These are phyloP conservation scores for Anser brachyrhynchus DNA, from an alignment of 2,113 vertebrate species.

Conservation along the genomic window DNA sequence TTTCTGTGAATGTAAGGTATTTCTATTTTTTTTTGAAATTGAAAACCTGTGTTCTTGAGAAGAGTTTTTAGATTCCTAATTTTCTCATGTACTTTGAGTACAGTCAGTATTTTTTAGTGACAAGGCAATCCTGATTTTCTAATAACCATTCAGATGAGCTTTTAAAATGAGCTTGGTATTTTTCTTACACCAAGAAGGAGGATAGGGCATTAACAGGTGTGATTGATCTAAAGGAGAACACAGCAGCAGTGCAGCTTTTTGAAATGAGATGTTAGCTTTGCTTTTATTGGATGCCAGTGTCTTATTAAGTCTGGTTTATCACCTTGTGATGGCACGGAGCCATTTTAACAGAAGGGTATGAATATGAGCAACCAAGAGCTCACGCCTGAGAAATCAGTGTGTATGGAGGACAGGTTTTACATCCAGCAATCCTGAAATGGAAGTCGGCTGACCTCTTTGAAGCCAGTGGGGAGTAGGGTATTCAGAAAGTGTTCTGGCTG, in stretches of 20 bases:
- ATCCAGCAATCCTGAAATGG: not conserved
- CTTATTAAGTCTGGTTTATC: not conserved
- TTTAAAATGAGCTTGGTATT: not conserved
- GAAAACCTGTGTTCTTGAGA: not conserved
- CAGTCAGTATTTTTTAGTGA: not conserved
- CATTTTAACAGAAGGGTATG: not conserved
- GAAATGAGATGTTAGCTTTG: not conserved
- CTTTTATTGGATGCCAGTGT: not conserved
- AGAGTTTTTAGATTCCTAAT: not conserved
- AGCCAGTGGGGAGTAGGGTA: not conserved
- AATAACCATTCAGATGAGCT: not conserved
- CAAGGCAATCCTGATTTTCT: not conserved
- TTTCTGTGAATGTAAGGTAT: not conserved
- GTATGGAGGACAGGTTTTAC: not conserved
- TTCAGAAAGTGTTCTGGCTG: not conserved
- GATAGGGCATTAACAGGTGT: not conserved
- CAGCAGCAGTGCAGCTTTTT: not conserved
- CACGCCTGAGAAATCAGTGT: not conserved
- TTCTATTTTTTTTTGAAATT: not conserved
- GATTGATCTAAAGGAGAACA: not conserved
- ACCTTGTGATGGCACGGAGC: not conserved
- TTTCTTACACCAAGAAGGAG: not conserved
- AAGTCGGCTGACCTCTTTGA: not conserved
- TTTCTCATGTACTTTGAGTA: not conserved
- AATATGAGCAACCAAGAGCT: not conserved